phyloP scores from a whole-genome alignment of 2,113 vertebrate genomes.

The Pseudopodoces humilis region DNA sequence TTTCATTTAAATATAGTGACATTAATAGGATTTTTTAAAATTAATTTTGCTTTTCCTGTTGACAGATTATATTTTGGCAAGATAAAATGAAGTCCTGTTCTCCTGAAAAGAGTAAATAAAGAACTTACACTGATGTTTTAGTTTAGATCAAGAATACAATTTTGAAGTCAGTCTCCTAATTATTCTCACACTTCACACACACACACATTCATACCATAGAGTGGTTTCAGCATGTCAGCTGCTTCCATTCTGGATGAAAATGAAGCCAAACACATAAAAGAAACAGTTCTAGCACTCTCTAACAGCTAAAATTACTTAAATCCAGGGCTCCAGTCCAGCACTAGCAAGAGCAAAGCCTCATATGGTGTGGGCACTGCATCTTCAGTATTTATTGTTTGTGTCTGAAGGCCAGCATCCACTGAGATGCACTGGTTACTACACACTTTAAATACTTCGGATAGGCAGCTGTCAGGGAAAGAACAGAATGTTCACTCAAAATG shows the following conservation, averaged over 20 bases:
- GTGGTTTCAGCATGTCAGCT: not conserved
- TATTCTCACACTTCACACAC: not conserved
- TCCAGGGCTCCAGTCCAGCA: not conserved
- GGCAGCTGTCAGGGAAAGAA: not conserved
- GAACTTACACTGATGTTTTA: not conserved
- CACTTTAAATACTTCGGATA: not conserved
- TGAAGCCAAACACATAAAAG: not conserved
- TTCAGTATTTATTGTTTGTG: not conserved
- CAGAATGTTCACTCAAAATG: not conserved
- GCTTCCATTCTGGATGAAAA: not conserved
- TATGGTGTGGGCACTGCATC: not conserved
- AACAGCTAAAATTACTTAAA: not conserved
- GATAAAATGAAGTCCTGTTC: not conserved
- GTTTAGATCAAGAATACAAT: not conserved
- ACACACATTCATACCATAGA: not conserved
- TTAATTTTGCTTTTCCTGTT: not conserved
- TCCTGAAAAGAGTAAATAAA: not conserved
- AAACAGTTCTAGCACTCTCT: not conserved
- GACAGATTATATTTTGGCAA: not conserved
- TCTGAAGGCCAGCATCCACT: not conserved
- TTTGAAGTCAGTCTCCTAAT: not conserved
- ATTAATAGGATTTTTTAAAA: not conserved
- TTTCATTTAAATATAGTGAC: not conserved
- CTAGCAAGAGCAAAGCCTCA: not conserved
- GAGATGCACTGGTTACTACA: not conserved